Conservation (phyloP, 2,888 invertebrate species). For the Crocallis elinguaria region DNA sequence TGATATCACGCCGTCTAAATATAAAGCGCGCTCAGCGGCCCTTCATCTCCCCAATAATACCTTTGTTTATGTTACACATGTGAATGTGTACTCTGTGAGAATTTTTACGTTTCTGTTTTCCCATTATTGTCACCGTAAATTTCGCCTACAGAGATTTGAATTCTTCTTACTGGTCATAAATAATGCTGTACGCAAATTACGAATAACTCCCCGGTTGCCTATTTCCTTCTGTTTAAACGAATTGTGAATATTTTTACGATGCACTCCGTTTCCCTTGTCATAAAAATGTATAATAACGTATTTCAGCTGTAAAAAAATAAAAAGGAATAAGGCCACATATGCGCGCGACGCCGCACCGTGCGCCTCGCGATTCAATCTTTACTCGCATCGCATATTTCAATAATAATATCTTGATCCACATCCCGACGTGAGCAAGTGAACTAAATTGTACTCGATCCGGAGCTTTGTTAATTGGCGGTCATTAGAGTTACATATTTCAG, state of each 20-base stretch:
- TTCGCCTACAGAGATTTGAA: constrained; percentile 33
- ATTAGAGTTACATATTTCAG: constrained; percentile 79
- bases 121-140: constrained; percentile 49
- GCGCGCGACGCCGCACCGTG: constrained; percentile 1
- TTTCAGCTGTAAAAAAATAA: constrained; percentile 22
- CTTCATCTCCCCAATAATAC: constrained; percentile 63
- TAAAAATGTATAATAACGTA: constrained; percentile 25
- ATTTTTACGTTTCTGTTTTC: constrained; percentile 44
- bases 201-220: constrained; percentile 3
- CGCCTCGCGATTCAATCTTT: constrained; percentile 18
- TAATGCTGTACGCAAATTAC: constrained; percentile 16
- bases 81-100: constrained; percentile 46
- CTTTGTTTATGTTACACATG: constrained; percentile 65
- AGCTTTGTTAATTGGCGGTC: constrained; percentile 79
- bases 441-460: constrained; percentile 69
- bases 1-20: constrained; percentile 65
- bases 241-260: constrained; percentile 20
- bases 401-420: constrained; percentile 43
- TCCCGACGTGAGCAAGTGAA: constrained; percentile 56
- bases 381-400: constrained; percentile 35
- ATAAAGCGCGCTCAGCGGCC: constrained; percentile 61
- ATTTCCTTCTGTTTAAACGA: constrained; percentile 10
- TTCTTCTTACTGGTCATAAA: constrained; percentile 27
- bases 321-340: constrained; percentile 23
- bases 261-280: constrained; percentile 31